phyloP scores from a whole-genome alignment of 2,888 invertebrate species.

The Mythimna pallens region DNA sequence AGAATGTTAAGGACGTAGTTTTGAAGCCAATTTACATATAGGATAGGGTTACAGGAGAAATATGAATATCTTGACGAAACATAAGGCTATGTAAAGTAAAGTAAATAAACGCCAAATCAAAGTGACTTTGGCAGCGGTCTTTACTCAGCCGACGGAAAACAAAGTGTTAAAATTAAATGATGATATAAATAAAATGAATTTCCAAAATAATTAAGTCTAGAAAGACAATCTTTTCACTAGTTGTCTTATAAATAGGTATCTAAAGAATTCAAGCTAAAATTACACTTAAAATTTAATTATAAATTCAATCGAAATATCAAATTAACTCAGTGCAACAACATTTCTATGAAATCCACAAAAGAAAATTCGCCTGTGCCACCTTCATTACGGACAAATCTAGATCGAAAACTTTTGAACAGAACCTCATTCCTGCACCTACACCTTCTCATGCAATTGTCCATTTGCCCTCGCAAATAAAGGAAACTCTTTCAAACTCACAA shows the following conservation, averaged over 20 bases:
- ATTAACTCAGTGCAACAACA: conserved; percentile 28
- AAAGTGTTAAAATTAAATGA: no score
- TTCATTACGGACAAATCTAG: conserved; percentile 62
- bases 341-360: conserved; percentile 38
- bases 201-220: not conserved
- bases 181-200: not conserved
- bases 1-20: conserved; percentile 48
- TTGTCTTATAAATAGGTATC: no score
- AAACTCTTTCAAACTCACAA: conserved; percentile 71
- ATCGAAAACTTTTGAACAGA: conserved; percentile 60
- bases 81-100: no score
- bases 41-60: no score
- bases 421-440: conserved; percentile 65
- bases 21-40: conserved; percentile 27
- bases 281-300: conserved; percentile 3
- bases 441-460: conserved; percentile 66
- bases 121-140: no score
- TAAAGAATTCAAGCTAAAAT: not conserved
- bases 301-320: conserved; percentile 33
- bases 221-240: not conserved
- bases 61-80: no score
- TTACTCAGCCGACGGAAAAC: no score
- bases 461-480: conserved; percentile 69
- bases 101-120: no score
- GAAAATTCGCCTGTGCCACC: conserved; percentile 38